Evolutionary conservation across 2,888 invertebrate species (phyloP).

Genomic region (Phalera bucephala): DNA sequence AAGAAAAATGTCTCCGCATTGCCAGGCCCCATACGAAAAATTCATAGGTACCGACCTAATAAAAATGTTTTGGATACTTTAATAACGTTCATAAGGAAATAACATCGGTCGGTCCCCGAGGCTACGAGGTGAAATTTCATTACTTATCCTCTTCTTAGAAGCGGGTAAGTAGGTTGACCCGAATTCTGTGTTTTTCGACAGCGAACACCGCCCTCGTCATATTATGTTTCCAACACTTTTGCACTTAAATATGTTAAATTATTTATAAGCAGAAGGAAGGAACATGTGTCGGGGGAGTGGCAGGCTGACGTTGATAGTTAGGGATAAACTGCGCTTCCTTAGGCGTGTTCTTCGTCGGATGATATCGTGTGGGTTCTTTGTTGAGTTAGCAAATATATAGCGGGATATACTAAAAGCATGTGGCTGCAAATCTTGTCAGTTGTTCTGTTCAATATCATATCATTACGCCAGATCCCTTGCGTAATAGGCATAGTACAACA

Average conservation of each 20-base stretch:
- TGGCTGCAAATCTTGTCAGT: too few relatives aligned
- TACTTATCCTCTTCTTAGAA: constrained; percentile 30
- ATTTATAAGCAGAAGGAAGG: not conserved
- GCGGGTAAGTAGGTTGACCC: constrained; percentile 40
- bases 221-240: constrained; percentile 24
- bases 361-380: too few relatives aligned
- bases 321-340: too few relatives aligned
- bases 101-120: constrained; percentile 17
- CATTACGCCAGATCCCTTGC: too few relatives aligned
- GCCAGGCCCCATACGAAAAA: too few relatives aligned
- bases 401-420: too few relatives aligned
- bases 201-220: constrained; percentile 29
- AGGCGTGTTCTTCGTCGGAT: too few relatives aligned
- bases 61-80: constrained; percentile 4
- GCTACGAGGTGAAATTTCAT: constrained; percentile 38
- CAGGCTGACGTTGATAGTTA: not conserved
- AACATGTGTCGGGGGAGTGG: not conserved
- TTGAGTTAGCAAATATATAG: too few relatives aligned
- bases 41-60: too few relatives aligned
- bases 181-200: constrained; percentile 36
- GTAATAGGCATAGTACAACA: too few relatives aligned
- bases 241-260: constrained; percentile 3
- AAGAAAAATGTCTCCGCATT: too few relatives aligned
- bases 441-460: too few relatives aligned
- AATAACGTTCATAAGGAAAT: constrained; percentile 24